phyloP scores from a whole-genome alignment of 2,888 invertebrate species.

The Antheraea assamensis region DNA sequence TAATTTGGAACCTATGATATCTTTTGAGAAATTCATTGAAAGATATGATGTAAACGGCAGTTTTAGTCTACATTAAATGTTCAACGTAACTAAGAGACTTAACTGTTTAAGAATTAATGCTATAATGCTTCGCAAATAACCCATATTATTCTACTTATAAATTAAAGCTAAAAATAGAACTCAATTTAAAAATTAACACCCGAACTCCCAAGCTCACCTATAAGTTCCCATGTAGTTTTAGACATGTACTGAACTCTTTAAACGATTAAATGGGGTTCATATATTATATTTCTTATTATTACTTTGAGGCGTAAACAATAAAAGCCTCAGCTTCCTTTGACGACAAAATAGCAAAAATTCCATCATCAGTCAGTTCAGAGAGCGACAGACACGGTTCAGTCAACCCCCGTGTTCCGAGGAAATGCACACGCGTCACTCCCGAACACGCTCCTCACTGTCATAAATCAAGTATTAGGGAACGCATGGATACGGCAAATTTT shows the following conservation, averaged over 20 bases:
- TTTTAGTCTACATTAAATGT: too few relatives aligned
- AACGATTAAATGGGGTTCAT: background rate
- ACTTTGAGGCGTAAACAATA: background rate
- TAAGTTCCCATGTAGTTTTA: too few relatives aligned
- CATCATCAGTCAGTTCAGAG: conserved; percentile 13
- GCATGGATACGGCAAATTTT: background rate
- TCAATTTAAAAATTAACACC: too few relatives aligned
- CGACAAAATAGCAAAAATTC: conserved; percentile 4
- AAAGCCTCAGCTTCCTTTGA: background rate
- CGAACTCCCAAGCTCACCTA: too few relatives aligned
- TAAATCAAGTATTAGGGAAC: conserved; percentile 2
- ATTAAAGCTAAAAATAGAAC: too few relatives aligned
- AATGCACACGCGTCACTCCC: conserved; percentile 22
- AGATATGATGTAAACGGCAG: too few relatives aligned
- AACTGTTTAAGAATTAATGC: too few relatives aligned
- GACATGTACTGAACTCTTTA: background rate
- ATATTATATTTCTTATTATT: background rate
- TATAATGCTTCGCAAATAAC: too few relatives aligned
- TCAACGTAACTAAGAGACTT: too few relatives aligned
- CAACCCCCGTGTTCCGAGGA: conserved; percentile 23
- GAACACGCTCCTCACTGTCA: conserved; percentile 14
- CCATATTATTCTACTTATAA: too few relatives aligned
- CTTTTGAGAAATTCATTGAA: too few relatives aligned
- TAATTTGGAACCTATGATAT: too few relatives aligned
- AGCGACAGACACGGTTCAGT: conserved; percentile 19